Percentiles rank a stretch among this genome's conserved stretches.
Evolutionary conservation across 2,797 vertebrate genomes (phyloP).

Genomic region (Sebastes itinus): DNA sequence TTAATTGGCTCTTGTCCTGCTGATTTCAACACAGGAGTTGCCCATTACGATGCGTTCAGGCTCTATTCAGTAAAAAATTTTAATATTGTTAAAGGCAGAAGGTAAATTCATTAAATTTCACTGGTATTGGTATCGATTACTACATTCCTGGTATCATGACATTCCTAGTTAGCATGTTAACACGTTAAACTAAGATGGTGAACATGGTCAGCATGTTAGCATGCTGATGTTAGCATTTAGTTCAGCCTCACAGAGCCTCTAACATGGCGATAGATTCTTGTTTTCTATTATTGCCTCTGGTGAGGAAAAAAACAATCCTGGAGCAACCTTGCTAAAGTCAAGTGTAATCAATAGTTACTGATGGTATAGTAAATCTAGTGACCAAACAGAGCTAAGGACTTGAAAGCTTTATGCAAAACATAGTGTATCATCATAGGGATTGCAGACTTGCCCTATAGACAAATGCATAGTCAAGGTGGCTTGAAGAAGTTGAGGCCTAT

Average conservation of each 20-base stretch:
- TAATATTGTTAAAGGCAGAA: too few species aligned
- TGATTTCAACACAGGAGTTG: too few species aligned
- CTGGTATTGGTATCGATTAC: too few species aligned
- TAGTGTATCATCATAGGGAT: neutral
- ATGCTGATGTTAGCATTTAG: neutral
- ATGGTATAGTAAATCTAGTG: slow-evolving; percentile 31
- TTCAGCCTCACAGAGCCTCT: neutral
- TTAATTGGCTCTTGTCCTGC: too few species aligned
- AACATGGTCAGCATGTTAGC: neutral
- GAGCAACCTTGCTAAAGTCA: slow-evolving; percentile 38
- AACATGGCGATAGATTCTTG: neutral
- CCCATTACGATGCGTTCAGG: too few species aligned
- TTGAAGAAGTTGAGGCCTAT: slow-evolving; percentile 25
- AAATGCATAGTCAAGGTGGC: slow-evolving; percentile 49
- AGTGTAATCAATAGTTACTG: neutral
- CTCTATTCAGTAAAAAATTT: too few species aligned
- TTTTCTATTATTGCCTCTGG: slow-evolving; percentile 49
- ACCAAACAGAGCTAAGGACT: slow-evolving; percentile 47
- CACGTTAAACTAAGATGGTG: neutral
- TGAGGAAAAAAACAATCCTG: slow-evolving; percentile 64
- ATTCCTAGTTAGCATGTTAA: too few species aligned
- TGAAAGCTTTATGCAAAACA: slow-evolving; percentile 39
- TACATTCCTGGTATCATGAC: too few species aligned
- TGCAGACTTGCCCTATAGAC: neutral
- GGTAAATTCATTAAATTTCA: too few species aligned